A percentile compares a stretch with the other conserved stretches of the same genome.
phyloP scores from a whole-genome alignment of 1,140 invertebrate genomes.

The Magallana angulata region DNA sequence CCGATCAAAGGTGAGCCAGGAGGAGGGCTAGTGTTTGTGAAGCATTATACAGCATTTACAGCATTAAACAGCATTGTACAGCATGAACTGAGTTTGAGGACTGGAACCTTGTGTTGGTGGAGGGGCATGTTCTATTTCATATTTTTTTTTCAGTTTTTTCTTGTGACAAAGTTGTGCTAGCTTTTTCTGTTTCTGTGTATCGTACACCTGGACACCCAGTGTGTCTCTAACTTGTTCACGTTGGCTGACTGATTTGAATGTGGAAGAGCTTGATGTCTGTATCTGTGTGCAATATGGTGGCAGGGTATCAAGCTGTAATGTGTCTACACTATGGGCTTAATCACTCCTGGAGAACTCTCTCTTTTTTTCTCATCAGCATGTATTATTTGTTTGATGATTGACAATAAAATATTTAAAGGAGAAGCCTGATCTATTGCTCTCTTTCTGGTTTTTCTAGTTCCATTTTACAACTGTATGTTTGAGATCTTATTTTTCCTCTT shows the following conservation, averaged over 20 bases:
- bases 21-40: not conserved
- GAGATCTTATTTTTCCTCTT: too few relatives aligned
- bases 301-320: not conserved
- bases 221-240: not conserved
- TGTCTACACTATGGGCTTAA: not conserved
- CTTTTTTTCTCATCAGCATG: not conserved
- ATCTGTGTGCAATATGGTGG: not conserved
- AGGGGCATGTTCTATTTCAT: not conserved
- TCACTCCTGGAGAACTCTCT: not conserved
- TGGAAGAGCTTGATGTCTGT: constrained; percentile 8
- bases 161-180: not conserved
- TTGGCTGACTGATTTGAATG: not conserved
- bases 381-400: not conserved
- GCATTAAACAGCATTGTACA: constrained; percentile 3
- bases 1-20: constrained; percentile 46
- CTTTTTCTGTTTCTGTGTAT: too few relatives aligned
- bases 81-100: constrained; percentile 20
- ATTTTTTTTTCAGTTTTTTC: not conserved
- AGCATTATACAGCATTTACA: constrained; percentile 8
- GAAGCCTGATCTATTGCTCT: too few relatives aligned
- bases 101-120: constrained; percentile 10
- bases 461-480: too few relatives aligned
- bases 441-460: too few relatives aligned
- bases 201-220: not conserved
- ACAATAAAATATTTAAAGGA: too few relatives aligned